Percentiles rank a stretch among this genome's conserved stretches.
Conservation (phyloP, 2,888 invertebrate species). For the Eristalinus aeneus region DNA sequence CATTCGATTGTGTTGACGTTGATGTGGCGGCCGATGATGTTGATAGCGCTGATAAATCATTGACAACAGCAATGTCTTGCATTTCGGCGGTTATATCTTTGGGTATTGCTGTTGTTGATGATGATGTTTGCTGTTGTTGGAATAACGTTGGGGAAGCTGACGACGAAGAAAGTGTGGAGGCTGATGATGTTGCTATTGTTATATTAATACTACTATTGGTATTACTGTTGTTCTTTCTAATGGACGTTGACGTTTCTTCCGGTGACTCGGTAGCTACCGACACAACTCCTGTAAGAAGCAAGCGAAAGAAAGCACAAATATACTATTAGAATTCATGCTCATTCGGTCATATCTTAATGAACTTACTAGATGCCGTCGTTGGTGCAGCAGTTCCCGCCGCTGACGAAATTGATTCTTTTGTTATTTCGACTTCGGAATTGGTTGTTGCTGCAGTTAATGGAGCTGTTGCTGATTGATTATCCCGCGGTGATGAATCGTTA, state of each 20-base stretch:
- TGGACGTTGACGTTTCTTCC: conserved; percentile 45
- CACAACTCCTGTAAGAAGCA: conserved; percentile 28
- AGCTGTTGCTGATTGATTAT: conserved; percentile 22
- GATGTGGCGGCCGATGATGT: conserved; percentile 8
- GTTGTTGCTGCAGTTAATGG: conserved; percentile 3
- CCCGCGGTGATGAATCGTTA: conserved; percentile 45
- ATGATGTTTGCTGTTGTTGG: conserved; percentile 15
- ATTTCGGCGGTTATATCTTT: conserved; percentile 28
- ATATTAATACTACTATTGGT: conserved; percentile 49
- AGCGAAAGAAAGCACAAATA: not conserved
- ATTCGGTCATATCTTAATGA: not conserved
- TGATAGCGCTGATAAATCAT: conserved; percentile 8
- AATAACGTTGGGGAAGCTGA: conserved; percentile 38
- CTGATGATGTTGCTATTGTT: conserved; percentile 53
- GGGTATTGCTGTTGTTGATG: not conserved
- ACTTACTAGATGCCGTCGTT: conserved; percentile 27
- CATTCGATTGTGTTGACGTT: conserved; percentile 17
- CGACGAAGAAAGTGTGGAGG: conserved; percentile 58
- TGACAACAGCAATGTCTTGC: conserved; percentile 26
- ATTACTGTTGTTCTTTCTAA: not conserved
- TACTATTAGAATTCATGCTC: not conserved
- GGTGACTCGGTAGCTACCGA: conserved; percentile 49
- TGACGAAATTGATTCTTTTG: not conserved
- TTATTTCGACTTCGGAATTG: conserved; percentile 14
- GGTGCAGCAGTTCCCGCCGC: not conserved